A percentile compares a stretch with the other conserved stretches of the same genome.
Conservation (phyloP, 2,797 vertebrate species). For the Hyperoplus immaculatus region DNA sequence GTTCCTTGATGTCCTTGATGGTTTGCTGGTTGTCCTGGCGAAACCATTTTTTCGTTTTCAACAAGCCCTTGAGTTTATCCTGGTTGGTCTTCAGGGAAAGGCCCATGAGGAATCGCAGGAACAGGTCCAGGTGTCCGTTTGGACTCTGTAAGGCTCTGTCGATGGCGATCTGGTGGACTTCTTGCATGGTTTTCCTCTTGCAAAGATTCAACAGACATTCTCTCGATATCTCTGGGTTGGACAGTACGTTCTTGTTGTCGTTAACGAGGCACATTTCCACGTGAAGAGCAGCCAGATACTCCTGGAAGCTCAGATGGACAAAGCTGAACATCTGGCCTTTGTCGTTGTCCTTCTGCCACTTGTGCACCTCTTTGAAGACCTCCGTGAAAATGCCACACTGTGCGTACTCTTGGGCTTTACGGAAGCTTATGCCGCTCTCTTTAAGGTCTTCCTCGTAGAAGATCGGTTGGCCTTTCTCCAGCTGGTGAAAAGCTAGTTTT, state of each 20-base stretch:
- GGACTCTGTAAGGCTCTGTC: conserved; percentile 32
- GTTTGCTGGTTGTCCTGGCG: background rate
- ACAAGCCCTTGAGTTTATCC: conserved; percentile 12
- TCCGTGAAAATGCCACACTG: conserved; percentile 30
- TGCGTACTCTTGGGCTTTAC: conserved; percentile 5
- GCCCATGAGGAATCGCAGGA: conserved; percentile 33
- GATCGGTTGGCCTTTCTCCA: conserved; percentile 23
- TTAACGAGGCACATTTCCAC: conserved; percentile 19
- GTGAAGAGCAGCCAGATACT: conserved; percentile 37
- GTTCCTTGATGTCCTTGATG: conserved; percentile 24
- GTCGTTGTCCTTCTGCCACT: background rate
- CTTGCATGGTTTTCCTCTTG: background rate
- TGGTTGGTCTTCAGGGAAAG: conserved; percentile 26
- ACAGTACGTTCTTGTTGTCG: conserved; percentile 8
- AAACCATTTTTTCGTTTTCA: background rate
- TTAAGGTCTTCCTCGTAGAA: conserved; percentile 30
- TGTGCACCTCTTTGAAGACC: conserved; percentile 27
- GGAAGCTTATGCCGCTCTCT: conserved; percentile 3
- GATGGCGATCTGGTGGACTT: conserved; percentile 8
- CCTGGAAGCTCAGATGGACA: conserved; percentile 40
- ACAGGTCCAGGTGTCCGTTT: conserved; percentile 41
- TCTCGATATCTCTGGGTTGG: background rate
- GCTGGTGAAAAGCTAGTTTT: conserved; percentile 33
- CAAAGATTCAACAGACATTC: conserved; percentile 4
- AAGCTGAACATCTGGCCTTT: conserved; percentile 34